Conservation (phyloP, 2,888 invertebrate genomes). For the Alloplasta piceator region DNA sequence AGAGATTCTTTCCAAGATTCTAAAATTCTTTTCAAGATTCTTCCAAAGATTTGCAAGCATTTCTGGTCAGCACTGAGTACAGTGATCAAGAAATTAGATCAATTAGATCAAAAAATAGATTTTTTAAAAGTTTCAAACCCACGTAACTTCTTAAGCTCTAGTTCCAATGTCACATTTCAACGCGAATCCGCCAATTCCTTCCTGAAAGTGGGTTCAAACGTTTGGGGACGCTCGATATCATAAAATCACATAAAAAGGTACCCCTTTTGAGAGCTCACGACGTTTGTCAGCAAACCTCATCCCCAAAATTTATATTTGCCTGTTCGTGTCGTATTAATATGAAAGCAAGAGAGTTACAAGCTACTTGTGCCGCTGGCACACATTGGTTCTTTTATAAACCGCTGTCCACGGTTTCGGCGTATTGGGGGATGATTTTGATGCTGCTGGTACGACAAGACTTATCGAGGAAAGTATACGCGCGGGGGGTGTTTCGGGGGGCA, state of each 20-base stretch:
- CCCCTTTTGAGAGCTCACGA: neutral
- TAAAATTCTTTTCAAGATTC: too few relatives aligned
- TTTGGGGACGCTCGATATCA: neutral
- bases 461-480: conserved; percentile 38
- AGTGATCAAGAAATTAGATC: too few relatives aligned
- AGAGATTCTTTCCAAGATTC: too few relatives aligned
- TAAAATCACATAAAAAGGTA: conserved; percentile 9
- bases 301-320: conserved; percentile 21
- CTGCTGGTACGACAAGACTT: conserved; percentile 50
- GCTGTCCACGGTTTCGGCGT: neutral
- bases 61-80: too few relatives aligned
- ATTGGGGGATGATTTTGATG: conserved; percentile 43
- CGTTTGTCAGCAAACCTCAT: neutral
- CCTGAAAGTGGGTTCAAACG: neutral
- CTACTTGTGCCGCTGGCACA: conserved; percentile 10
- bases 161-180: neutral
- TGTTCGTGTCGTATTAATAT: conserved; percentile 16
- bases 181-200: neutral
- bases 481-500: conserved; percentile 4
- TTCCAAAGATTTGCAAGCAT: too few relatives aligned
- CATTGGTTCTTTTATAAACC: conserved; percentile 30
- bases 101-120: too few relatives aligned
- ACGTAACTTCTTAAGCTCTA: too few relatives aligned
- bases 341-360: conserved; percentile 35
- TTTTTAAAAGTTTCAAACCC: too few relatives aligned